Evolutionary conservation across 2,113 vertebrate genomes (phyloP), one percentile per base, ranked within the genome.

Genomic region (Otolemur garnettii): DNA sequence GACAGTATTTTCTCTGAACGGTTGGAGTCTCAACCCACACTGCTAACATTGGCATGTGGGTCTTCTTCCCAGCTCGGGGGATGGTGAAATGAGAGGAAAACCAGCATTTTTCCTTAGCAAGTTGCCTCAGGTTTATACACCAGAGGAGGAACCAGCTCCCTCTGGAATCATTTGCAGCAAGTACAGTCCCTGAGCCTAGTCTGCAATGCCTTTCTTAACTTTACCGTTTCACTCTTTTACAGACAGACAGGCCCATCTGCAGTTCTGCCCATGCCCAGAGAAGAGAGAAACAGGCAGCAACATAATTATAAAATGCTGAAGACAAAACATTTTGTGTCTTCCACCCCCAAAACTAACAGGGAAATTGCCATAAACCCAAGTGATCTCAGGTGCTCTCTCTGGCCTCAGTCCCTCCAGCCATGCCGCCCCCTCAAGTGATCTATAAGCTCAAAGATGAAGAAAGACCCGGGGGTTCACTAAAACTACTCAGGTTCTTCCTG

Each of bases 1-100:
- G 85, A 95, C 88, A 96, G 96, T 91, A 95, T 96, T 95, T 97
- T 85, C 91, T 87, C 89, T 80, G 91, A 94, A 96, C 93, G 91
- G 64, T 71, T 95, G 92, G 82, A 83, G 72, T 95, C 57, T 64
- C 95, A 96, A 17, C 89, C 91, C 91, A 93, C 74, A 87, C 57
- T 64, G 68, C 60, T 94, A 83, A 66, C 4, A 10, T 64, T 89
- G 75, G 74, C 88, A 11, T 86, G 81, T 0, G 26, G 50, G 60
- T 85, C 75, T 83, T 69, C 21, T 96, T 38, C 59, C 22, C 30
- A 87, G 83, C 64, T 55, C 64, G 12, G 53, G n/a, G 42, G 50
- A 84, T 1, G 15, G 26, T 15, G 69, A 19, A 80, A 74, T 24
- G 11, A 72, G 24, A 4, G 72, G 55, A 38, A 92, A 66, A 78